These are phyloP conservation scores for Marcusenius ussheri DNA, from an alignment of 2,113 vertebrate genomes.

Conservation along the genomic window DNA sequence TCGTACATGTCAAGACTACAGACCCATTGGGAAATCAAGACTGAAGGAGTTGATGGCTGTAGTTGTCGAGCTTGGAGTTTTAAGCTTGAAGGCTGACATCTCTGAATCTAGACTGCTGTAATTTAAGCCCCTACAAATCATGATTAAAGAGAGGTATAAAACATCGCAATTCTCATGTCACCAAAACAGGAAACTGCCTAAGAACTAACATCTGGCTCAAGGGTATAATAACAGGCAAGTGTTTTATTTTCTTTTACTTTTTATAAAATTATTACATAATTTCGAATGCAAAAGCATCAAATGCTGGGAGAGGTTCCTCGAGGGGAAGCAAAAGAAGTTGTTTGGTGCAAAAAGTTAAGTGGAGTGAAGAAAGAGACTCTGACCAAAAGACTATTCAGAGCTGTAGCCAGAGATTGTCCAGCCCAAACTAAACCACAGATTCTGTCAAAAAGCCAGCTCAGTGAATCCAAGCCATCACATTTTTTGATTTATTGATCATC, in stretches of 20 bases:
- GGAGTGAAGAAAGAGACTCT: not conserved
- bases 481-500: conserved; percentile 53
- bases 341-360: not conserved
- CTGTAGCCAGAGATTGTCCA: not conserved
- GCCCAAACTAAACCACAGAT: conserved; percentile 32
- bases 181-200: not conserved
- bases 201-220: not conserved
- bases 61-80: conserved; percentile 43
- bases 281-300: not conserved
- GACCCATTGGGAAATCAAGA: conserved; percentile 59
- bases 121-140: conserved; percentile 31
- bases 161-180: conserved; percentile 50
- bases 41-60: conserved; percentile 46
- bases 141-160: conserved; percentile 37
- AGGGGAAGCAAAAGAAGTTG: not conserved
- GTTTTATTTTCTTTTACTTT: not conserved
- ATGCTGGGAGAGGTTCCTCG: not conserved
- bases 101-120: conserved; percentile 52
- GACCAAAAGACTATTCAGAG: not conserved
- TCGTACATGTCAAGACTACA: conserved; percentile 55
- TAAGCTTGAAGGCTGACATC: conserved; percentile 52
- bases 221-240: not conserved
- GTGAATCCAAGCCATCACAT: not conserved
- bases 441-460: conserved; percentile 45
- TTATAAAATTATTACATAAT: not conserved